A percentile compares a stretch with the other conserved stretches of the same genome.
Conservation (phyloP, 37 sponge, comb jelly and placozoan species). For the Dysidea cf. avara region DNA sequence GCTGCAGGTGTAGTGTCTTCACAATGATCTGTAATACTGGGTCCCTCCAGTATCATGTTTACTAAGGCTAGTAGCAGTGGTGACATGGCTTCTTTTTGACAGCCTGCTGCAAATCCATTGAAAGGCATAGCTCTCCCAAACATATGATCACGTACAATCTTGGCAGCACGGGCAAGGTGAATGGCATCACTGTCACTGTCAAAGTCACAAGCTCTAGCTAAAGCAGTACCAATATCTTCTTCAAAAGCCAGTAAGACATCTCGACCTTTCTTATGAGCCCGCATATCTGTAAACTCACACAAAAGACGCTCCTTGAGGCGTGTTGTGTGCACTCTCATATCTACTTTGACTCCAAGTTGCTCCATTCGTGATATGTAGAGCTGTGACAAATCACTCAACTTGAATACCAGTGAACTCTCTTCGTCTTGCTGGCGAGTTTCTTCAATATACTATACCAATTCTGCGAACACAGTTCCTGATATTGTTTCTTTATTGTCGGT, state of each 20-base stretch:
- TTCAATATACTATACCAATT: background rate
- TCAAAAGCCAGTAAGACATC: too few species aligned
- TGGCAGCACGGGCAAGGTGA: background rate
- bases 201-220: background rate
- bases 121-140: background rate
- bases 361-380: too few species aligned
- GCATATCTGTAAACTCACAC: constrained; percentile 16
- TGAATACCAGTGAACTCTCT: constrained; percentile 1
- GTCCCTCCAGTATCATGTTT: too few species aligned
- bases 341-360: too few species aligned
- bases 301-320: constrained; percentile 20
- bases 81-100: constrained; percentile 30
- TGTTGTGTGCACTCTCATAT: constrained; percentile 11
- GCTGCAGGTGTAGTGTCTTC: background rate
- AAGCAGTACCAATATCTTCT: background rate
- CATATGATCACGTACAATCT: background rate
- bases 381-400: background rate
- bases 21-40: background rate
- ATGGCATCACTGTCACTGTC: background rate
- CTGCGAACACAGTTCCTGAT: constrained; percentile 18
- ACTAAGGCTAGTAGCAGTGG: constrained; percentile 21
- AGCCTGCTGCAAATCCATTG: constrained; percentile 4
- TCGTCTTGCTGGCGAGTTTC: background rate
- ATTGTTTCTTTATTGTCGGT: background rate
- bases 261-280: too few species aligned